phyloP scores from a whole-genome alignment of 1,140 invertebrate genomes.

The Psix sp. region DNA sequence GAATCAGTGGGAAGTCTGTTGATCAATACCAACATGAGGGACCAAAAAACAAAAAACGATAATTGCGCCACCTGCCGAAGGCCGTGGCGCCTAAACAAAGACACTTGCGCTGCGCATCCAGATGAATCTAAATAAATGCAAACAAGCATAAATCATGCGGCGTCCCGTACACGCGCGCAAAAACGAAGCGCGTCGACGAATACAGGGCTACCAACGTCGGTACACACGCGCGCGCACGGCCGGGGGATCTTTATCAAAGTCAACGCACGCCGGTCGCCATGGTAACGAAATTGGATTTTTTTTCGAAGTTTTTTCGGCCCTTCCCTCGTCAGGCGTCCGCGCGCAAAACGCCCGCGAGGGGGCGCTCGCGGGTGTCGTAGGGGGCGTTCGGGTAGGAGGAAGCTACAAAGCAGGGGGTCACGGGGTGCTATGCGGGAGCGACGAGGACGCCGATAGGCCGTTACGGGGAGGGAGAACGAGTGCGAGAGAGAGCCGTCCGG shows the following conservation, averaged over 20 bases:
- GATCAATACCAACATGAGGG: slow-evolving; percentile 12
- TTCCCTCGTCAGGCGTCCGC: slow-evolving; percentile 52
- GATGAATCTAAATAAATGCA: slow-evolving; percentile 50
- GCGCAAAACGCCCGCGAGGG: slow-evolving; percentile 31
- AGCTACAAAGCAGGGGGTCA: slow-evolving; percentile 54
- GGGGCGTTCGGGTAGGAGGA: slow-evolving; percentile 24
- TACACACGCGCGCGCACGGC: slow-evolving; percentile 22
- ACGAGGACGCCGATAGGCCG: slow-evolving; percentile 10
- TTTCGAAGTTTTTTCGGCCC: slow-evolving; percentile 76
- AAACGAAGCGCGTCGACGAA: slow-evolving; percentile 55
- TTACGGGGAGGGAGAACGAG: slow-evolving; percentile 3
- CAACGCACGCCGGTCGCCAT: slow-evolving; percentile 75
- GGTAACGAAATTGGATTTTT: slow-evolving; percentile 77
- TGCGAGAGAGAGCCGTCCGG: slow-evolving; percentile 2
- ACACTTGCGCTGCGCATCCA: slow-evolving; percentile 21
- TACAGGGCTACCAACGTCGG: slow-evolving; percentile 23
- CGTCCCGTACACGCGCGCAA: slow-evolving; percentile 41
- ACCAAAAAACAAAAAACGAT: slow-evolving; percentile 1
- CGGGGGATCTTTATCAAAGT: slow-evolving; percentile 75
- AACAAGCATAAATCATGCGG: slow-evolving; percentile 43
- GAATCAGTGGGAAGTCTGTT: background rate
- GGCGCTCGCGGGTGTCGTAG: slow-evolving; percentile 34
- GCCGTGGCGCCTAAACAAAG: slow-evolving; percentile 34
- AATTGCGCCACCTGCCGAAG: slow-evolving; percentile 14
- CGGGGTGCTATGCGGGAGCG: slow-evolving; percentile 36